phyloP scores from a whole-genome alignment of 2,888 invertebrate species.

The Mesochorus sp. region DNA sequence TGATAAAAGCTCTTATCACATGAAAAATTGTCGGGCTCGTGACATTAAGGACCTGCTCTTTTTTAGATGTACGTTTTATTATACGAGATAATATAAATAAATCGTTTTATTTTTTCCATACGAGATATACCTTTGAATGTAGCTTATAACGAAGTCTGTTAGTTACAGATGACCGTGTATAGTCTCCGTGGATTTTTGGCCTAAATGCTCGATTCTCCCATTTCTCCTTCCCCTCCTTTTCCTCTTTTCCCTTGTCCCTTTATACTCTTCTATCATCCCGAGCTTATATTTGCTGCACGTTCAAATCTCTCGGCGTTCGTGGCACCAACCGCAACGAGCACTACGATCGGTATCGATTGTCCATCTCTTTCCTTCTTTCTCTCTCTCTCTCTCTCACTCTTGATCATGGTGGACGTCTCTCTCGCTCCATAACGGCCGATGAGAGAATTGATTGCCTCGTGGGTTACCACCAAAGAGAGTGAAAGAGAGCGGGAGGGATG shows the following conservation, averaged over 20 bases:
- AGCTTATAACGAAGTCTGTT: constrained; percentile 49
- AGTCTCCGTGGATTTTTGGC: constrained; percentile 39
- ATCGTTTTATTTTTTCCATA: constrained; percentile 14
- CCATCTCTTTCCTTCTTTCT: neutral
- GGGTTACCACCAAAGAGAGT: constrained; percentile 38
- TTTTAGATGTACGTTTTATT: neutral
- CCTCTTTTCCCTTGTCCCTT: neutral
- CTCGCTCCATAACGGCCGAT: constrained; percentile 28
- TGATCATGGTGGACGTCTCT: neutral
- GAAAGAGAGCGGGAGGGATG: no score
- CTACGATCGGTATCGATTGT: constrained; percentile 30
- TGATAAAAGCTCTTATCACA: no score
- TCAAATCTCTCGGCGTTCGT: constrained; percentile 41
- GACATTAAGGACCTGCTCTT: no score
- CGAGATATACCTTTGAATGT: constrained; percentile 44
- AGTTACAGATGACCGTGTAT: constrained; percentile 44
- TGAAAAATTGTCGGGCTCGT: no score
- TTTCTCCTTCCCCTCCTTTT: neutral
- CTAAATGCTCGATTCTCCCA: constrained; percentile 40
- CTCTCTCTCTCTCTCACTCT: constrained; percentile 1
- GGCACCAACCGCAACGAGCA: constrained; percentile 38
- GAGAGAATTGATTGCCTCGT: constrained; percentile 51
- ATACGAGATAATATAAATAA: constrained; percentile 2
- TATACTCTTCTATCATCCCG: constrained; percentile 31
- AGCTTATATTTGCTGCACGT: constrained; percentile 15